These are phyloP conservation scores for Helicoverpa zea DNA, from an alignment of 1,140 invertebrate species.

Conservation along the genomic window DNA sequence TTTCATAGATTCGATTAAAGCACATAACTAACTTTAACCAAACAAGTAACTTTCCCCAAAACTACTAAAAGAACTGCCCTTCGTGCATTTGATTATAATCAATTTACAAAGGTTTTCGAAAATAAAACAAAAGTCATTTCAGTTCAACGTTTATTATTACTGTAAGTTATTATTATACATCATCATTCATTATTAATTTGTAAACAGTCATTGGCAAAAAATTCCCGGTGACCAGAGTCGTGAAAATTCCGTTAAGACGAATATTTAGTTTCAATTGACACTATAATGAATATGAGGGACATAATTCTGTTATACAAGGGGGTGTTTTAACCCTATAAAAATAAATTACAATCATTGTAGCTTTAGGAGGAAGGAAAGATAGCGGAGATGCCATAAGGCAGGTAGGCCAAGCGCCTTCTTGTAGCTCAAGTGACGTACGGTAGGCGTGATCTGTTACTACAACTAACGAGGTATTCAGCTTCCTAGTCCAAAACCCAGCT, in stretches of 20 bases:
- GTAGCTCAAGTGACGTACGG: too few relatives aligned
- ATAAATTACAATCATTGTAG: constrained; percentile 28
- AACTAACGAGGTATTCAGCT: too few relatives aligned
- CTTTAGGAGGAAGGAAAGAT: neutral
- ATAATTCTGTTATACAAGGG: constrained; percentile 27
- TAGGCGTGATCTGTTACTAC: too few relatives aligned
- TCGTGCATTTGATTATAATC: too few relatives aligned
- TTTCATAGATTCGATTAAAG: too few relatives aligned
- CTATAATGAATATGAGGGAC: neutral
- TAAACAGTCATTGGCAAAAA: neutral
- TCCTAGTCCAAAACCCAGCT: too few relatives aligned
- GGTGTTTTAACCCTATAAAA: constrained; percentile 29
- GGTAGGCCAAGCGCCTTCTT: too few relatives aligned
- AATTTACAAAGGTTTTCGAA: neutral
- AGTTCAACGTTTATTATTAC: constrained; percentile 33
- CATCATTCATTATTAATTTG: neutral
- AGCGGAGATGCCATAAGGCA: too few relatives aligned
- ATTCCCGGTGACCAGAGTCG: neutral
- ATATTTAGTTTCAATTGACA: constrained; percentile 12
- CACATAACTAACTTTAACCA: too few relatives aligned
- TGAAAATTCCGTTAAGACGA: neutral
- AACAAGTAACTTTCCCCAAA: too few relatives aligned
- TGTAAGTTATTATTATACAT: constrained; percentile 4
- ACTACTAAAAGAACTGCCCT: too few relatives aligned
- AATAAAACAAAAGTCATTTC: neutral